These are phyloP conservation scores for Folsomia candida DNA, from an alignment of 2,888 invertebrate species.

Conservation along the genomic window DNA sequence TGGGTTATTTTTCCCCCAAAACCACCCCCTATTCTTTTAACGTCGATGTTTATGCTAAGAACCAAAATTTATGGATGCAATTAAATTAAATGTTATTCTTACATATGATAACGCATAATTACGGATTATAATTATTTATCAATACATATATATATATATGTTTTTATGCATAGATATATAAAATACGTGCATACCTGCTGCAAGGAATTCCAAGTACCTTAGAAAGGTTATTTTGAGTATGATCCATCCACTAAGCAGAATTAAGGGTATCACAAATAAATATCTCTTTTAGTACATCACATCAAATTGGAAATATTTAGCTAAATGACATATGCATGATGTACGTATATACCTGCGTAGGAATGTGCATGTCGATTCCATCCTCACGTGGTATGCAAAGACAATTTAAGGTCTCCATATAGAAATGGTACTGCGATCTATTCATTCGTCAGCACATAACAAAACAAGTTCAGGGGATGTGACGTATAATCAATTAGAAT, in stretches of 20 bases:
- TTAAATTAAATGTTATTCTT: no score
- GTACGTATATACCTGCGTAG: constrained; percentile 60
- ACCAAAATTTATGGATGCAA: no score
- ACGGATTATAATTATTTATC: no score
- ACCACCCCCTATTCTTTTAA: constrained; percentile 65
- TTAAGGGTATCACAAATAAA: not conserved
- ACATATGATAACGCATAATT: no score
- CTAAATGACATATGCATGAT: no score
- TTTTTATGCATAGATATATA: no score
- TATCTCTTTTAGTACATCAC: no score
- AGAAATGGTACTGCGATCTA: constrained; percentile 68
- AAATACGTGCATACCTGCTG: no score
- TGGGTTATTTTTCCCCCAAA: constrained; percentile 76
- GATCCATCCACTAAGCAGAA: constrained; percentile 61
- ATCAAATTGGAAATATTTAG: no score
- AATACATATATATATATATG: no score
- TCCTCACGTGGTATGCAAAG: constrained; percentile 68
- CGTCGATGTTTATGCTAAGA: constrained; percentile 53
- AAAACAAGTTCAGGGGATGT: no score
- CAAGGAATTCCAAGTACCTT: constrained; percentile 60
- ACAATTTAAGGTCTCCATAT: constrained; percentile 70
- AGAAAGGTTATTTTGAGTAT: constrained; percentile 62
- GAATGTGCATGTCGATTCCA: constrained; percentile 65
- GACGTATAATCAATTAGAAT: not conserved
- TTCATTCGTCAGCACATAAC: no score